These are phyloP conservation scores for Lasioglossum albipes DNA, from an alignment of 1,140 invertebrate genomes.

Conservation along the genomic window DNA sequence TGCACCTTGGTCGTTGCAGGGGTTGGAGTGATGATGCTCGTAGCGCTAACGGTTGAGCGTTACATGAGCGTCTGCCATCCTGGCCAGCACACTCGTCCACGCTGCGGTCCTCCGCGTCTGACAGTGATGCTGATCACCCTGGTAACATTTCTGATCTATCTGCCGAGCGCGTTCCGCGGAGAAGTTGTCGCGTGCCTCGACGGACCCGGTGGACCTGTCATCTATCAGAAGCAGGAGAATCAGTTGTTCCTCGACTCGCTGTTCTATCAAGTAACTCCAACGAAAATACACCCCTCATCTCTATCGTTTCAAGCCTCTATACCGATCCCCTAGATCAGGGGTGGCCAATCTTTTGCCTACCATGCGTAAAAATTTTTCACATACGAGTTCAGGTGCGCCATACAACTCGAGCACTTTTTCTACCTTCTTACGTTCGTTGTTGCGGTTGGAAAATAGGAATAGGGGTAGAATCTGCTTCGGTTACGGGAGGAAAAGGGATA, in stretches of 20 bases:
- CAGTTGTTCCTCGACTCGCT: conserved; percentile 79
- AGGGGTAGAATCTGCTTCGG: no score
- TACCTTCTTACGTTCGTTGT: no score
- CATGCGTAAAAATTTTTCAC: no score
- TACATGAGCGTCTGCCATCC: conserved; percentile 92
- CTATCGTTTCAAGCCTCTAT: background rate
- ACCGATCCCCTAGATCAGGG: no score
- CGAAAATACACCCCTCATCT: background rate
- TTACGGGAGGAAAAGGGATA: no score
- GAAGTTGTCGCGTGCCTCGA: conserved; percentile 82
- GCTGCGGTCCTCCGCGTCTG: conserved; percentile 82
- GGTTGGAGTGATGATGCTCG: conserved; percentile 88
- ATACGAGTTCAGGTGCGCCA: no score
- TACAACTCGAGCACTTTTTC: no score
- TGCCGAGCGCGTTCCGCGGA: conserved; percentile 84
- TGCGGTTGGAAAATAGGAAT: no score
- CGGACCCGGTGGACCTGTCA: conserved; percentile 75
- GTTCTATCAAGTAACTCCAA: conserved; percentile 79
- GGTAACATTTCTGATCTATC: conserved; percentile 84
- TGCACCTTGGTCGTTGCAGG: conserved; percentile 76
- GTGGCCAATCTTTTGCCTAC: no score
- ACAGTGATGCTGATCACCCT: conserved; percentile 84
- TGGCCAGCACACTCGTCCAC: conserved; percentile 82
- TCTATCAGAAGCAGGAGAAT: conserved; percentile 83
- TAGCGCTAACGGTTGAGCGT: conserved; percentile 89